Conservation (phyloP, 1,140 invertebrate species). For the Eubasilissa regina region DNA sequence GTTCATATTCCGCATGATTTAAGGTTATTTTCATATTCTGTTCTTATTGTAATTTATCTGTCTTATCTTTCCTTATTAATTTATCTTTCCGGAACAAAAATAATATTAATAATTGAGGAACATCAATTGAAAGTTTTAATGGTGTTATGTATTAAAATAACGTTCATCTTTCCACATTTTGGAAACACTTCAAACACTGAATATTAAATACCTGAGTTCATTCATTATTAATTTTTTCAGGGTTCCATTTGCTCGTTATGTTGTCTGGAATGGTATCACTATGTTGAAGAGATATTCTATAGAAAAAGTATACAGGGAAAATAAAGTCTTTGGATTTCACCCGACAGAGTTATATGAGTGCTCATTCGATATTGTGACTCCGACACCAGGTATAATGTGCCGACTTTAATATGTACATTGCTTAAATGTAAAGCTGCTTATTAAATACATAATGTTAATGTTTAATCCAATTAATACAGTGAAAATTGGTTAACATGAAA, state of each 20-base stretch:
- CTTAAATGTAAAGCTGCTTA: too few species aligned
- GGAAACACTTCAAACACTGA: background rate
- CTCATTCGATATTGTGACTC: slow-evolving; percentile 93
- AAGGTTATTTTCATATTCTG: slow-evolving; percentile 62
- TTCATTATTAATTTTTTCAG: slow-evolving; percentile 46
- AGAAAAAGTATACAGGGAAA: slow-evolving; percentile 89
- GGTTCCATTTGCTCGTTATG: slow-evolving; percentile 68
- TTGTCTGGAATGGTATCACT: slow-evolving; percentile 83
- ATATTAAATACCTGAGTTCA: background rate
- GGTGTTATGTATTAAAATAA: too few species aligned
- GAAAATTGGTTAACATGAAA: too few species aligned
- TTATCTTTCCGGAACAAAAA: too few species aligned
- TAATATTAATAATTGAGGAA: too few species aligned
- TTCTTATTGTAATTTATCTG: too few species aligned
- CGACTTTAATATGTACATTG: background rate
- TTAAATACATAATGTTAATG: too few species aligned
- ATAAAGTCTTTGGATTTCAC: slow-evolving; percentile 87
- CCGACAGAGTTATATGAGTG: slow-evolving; percentile 92
- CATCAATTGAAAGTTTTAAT: too few species aligned
- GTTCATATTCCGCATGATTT: slow-evolving; percentile 87
- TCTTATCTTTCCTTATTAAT: too few species aligned
- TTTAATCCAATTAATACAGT: too few species aligned
- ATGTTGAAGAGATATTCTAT: slow-evolving; percentile 88
- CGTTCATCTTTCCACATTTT: background rate
- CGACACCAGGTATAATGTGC: slow-evolving; percentile 72